A percentile compares a stretch with the other conserved stretches of the same genome.
phyloP scores from a whole-genome alignment of 2,113 vertebrate genomes.

The Salvelinus fontinalis region DNA sequence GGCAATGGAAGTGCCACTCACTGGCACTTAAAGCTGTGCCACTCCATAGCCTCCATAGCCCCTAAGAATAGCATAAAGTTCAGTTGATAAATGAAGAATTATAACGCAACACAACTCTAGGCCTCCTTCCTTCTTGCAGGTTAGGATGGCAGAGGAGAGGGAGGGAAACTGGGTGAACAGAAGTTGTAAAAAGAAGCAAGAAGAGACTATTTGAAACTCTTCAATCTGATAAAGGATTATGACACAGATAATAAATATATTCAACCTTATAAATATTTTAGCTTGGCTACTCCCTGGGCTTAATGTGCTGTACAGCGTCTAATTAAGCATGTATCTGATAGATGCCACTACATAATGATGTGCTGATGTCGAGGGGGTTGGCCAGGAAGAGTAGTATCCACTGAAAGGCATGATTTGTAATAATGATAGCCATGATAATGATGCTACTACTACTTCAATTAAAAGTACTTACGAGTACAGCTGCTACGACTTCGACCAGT shows the following conservation, averaged over 20 bases:
- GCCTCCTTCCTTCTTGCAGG: slow-evolving; percentile 6
- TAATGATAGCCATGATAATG: slow-evolving; percentile 69
- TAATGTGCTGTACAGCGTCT: slow-evolving; percentile 78
- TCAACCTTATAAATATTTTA: slow-evolving; percentile 82
- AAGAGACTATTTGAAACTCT: slow-evolving; percentile 46
- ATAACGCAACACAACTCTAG: slow-evolving; percentile 57
- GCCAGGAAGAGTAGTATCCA: slow-evolving; percentile 60
- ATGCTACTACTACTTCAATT: slow-evolving; percentile 65
- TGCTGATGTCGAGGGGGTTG: slow-evolving; percentile 59
- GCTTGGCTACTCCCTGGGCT: slow-evolving; percentile 71
- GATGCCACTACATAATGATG: slow-evolving; percentile 76
- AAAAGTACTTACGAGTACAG: slow-evolving; percentile 30
- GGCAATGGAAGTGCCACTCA: slow-evolving; percentile 81
- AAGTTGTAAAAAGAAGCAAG: slow-evolving; percentile 41
- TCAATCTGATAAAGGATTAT: slow-evolving; percentile 67
- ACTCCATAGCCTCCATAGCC: slow-evolving; percentile 39
- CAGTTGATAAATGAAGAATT: slow-evolving; percentile 73
- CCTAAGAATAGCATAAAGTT: slow-evolving; percentile 83
- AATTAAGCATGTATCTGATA: slow-evolving; percentile 79
- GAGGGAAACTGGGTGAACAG: background rate
- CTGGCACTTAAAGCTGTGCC: slow-evolving; percentile 75
- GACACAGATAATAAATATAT: slow-evolving; percentile 79
- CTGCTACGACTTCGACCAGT: slow-evolving; percentile 4
- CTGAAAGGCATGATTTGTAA: slow-evolving; percentile 61
- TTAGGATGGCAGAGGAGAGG: background rate